phyloP scores from a whole-genome alignment of 2,797 vertebrate genomes.

The Nothura maculosa region DNA sequence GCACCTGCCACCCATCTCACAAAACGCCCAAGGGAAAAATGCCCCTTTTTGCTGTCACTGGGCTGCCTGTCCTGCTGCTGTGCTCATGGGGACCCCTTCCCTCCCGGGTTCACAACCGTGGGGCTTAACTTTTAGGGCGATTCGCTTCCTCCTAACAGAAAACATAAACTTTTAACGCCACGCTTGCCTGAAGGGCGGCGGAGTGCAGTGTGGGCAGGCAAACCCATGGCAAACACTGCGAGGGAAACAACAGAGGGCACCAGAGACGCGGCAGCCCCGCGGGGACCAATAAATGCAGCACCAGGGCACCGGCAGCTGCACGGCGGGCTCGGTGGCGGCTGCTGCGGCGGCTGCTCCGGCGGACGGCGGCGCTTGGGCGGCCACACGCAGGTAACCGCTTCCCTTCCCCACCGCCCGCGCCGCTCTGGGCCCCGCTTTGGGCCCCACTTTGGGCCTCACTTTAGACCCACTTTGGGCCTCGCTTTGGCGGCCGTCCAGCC shows the following conservation, averaged over 20 bases:
- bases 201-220: accelerated
- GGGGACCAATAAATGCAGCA: neutral
- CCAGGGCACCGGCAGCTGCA: neutral
- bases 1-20: accelerated
- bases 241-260: constrained; percentile 24
- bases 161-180: constrained; percentile 32
- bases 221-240: neutral
- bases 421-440: too few relatives aligned
- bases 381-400: constrained; percentile 39
- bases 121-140: neutral
- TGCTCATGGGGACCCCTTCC: neutral
- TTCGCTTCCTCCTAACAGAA: neutral
- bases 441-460: too few relatives aligned
- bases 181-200: neutral
- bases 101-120: constrained; percentile 37
- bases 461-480: too few relatives aligned
- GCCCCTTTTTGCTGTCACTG: too few relatives aligned
- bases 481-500: too few relatives aligned
- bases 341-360: too few relatives aligned
- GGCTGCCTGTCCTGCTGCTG: neutral
- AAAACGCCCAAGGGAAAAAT: neutral
- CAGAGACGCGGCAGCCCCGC: neutral
- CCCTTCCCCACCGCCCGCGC: accelerated
- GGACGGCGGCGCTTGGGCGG: too few relatives aligned
- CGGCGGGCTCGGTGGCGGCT: too few relatives aligned